Base-by-base conservation (phyloP, 2,797 vertebrate species). In the Pangasius larnaudii region DNA sequence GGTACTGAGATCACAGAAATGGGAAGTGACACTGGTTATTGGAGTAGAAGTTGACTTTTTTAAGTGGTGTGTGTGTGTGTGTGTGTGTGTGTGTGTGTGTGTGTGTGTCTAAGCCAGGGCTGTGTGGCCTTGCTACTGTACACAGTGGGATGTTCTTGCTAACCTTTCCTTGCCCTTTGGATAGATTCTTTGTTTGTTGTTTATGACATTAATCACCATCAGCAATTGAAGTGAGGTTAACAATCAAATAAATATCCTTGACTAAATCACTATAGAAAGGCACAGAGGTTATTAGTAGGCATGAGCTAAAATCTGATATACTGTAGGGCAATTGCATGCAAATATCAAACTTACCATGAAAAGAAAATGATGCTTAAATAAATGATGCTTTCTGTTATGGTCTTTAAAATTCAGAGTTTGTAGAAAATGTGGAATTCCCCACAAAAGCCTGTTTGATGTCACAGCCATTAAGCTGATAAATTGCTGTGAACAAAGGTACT, bases 11-110 rank as follows among this genome's bases (percentile, higher is more conserved):
- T 71, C 83, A 67, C 75, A 90, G 88, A 90, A 93, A 93, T 93
- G 86, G 90, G 88, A 92, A 91, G 89, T 92, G 91, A 93, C 91
- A 90, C 81, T 86, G 87, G 87, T 90, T 93, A 93, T 92, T 92
- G 90, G 90, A 91, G 88, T 88, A 92, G 89, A 93, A 90, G 89
- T 86, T 88, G 91, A 90, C 74, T 80, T 80, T 77, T 88, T 78
- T 89, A 88, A 83, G 67, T 88, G 67, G 2, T 39, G 36, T 39
- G 36, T 39, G 36, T 36, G 36, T 36, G 87, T 49, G 83, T 83
- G 58, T 46, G 33, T 39, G 67, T 82, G 65, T 67, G 72, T 36
- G 87, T 49, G 83, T 83, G 58, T 46, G 33, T 39, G 67, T 82
- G 65, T 67, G 72, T 36, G 86, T 46, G 72, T 79, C 22, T 27